Evolutionary conservation across 2,888 invertebrate species (phyloP).

Genomic region (Dynastes tityus): DNA sequence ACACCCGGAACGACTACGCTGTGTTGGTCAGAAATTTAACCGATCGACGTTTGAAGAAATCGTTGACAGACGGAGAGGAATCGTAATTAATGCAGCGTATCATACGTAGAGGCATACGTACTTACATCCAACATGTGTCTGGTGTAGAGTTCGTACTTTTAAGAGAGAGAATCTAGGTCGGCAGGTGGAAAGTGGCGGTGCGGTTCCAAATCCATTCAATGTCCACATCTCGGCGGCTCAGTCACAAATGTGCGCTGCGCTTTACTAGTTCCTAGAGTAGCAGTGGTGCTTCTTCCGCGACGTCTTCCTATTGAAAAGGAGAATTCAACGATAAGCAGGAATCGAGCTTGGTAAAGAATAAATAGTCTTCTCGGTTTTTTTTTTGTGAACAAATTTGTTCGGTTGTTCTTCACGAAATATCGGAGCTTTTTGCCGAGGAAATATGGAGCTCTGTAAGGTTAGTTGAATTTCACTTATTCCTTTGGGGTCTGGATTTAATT

Average conservation of each 20-base stretch:
- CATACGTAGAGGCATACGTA: constrained; percentile 6
- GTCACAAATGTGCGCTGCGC: constrained; percentile 55
- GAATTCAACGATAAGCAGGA: too few relatives aligned
- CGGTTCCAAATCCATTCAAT: constrained; percentile 55
- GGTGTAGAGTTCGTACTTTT: constrained; percentile 53
- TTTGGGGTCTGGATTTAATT: too few relatives aligned
- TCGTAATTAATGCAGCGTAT: not conserved
- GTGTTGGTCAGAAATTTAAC: not conserved
- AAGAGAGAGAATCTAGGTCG: constrained; percentile 56
- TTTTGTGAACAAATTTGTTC: constrained; percentile 7
- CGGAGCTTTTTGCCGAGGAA: not conserved
- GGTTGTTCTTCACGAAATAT: constrained; percentile 15
- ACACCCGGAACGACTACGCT: constrained; percentile 10
- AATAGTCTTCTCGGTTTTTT: not conserved
- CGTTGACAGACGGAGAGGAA: constrained; percentile 55
- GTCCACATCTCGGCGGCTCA: constrained; percentile 53
- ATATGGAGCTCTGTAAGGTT: constrained; percentile 55
- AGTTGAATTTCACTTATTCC: constrained; percentile 32
- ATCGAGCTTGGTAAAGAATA: too few relatives aligned
- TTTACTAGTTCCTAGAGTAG: constrained; percentile 51
- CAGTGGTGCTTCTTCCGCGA: constrained; percentile 46
- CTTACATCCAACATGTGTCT: constrained; percentile 53
- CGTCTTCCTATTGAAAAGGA: constrained; percentile 30
- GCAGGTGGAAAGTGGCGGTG: constrained; percentile 58
- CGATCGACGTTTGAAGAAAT: constrained; percentile 47